Conservation (phyloP, 2,888 invertebrate genomes). For the Acanthosepion pharaonis region DNA sequence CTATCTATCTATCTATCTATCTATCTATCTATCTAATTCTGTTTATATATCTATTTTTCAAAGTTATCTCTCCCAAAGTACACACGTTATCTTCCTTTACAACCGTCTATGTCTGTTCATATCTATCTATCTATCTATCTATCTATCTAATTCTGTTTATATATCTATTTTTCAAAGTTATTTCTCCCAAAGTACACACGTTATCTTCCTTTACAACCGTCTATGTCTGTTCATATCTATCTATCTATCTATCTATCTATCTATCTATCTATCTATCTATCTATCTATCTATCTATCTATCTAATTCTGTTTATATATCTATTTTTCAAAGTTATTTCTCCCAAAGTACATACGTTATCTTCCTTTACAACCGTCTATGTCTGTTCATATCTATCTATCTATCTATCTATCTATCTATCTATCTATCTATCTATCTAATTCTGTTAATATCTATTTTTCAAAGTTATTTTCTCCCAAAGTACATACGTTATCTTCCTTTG, state of each 20-base stretch:
- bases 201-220: too few species aligned
- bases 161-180: not conserved
- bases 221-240: not conserved
- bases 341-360: too few species aligned
- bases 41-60: not conserved
- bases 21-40: not conserved
- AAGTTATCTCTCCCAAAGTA: too few species aligned
- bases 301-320: not conserved
- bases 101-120: too few species aligned
- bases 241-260: not conserved
- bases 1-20: not conserved
- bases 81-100: too few species aligned
- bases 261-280: not conserved
- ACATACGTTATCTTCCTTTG: too few species aligned
- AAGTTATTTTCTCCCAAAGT: too few species aligned
- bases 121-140: not conserved
- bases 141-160: not conserved
- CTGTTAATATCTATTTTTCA: not conserved
- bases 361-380: too few species aligned
- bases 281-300: slow-evolving; percentile 33
- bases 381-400: not conserved
- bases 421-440: not conserved
- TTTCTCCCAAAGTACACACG: too few species aligned
- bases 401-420: not conserved
- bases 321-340: not conserved